Base-by-base conservation (phyloP, 2,797 vertebrate species). In the Natrix natrix region DNA sequence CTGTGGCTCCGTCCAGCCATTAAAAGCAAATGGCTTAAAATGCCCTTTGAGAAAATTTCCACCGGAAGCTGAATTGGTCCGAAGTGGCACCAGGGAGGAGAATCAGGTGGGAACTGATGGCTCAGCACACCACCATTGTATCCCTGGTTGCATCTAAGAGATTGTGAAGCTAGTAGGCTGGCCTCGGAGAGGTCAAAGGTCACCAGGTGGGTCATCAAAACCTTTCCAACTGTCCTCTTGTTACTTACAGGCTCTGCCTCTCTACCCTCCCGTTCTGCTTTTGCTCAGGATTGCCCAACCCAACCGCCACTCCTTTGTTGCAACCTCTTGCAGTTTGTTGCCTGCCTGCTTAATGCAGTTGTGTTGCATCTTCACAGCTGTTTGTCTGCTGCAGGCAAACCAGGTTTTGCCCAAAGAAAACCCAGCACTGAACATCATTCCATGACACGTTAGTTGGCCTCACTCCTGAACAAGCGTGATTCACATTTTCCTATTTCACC, bases 111-210 rank as follows among this genome's bases (percentile, higher is more conserved):
- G 66, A 32, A 32, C n/a, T 2, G 2, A 6, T 3, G 66, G 6
- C n/a, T 14, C 32, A 20, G 32, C 69, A 3, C 37, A 8, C 16
- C 69, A 7, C 32, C 48, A 20, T 28, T 1, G 0, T 32, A n/a
- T 16, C 7, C 32, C 32, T 17, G 32, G n/a, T 3, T 32, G 13
- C 1, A 32, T 37, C 4, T 0, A 14, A 14, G 14, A 17, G 66
- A 37, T 17, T 8, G 66, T 37, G 66, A 13, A 32, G 13, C 26
- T 32, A 2, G 13, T n/a, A 32, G 2, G 28, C 66, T 69, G 66
- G n/a, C 66, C n/a, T 16, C 1, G 0, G 5, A n/a, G 63, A 12
- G 28, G 13, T 16, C 0, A 1, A 20, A 74, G 69, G 3, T 37
- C 32, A 10, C 16, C n/a, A 8, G 32, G 32, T 37, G 32, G 69